A percentile compares a stretch with the other conserved stretches of the same genome.
These are phyloP conservation scores for Plotosus lineatus DNA, from an alignment of 2,113 vertebrate genomes.

Conservation along the genomic window DNA sequence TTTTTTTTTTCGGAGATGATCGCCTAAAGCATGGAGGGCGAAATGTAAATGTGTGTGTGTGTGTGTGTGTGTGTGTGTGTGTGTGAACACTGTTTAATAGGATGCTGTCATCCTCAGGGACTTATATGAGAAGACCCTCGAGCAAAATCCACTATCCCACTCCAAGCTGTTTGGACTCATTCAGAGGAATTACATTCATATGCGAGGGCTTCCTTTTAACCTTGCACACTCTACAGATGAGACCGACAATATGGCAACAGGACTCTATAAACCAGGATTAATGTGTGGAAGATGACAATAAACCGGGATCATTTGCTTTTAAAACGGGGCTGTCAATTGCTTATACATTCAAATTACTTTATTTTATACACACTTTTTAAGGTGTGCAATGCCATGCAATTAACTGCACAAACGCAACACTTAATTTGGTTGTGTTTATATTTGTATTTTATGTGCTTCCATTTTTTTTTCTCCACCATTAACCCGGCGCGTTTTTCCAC, in stretches of 20 bases:
- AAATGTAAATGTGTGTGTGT: constrained; percentile 38
- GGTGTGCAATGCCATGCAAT: too few relatives aligned
- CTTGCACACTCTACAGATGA: constrained; percentile 1
- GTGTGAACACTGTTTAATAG: constrained; percentile 28
- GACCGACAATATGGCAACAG: background rate
- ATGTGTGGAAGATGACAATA: background rate
- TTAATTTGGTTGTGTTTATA: background rate
- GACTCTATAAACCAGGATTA: background rate
- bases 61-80: constrained; percentile 35
- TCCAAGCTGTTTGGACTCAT: constrained; percentile 37
- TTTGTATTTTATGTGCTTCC: background rate
- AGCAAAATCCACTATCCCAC: constrained; percentile 43
- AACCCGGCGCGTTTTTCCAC: background rate
- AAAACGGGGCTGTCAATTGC: background rate
- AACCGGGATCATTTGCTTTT: constrained; percentile 15
- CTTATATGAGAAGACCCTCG: constrained; percentile 40
- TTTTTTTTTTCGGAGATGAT: background rate
- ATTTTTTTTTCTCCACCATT: background rate
- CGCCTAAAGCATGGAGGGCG: constrained; percentile 23
- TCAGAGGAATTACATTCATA: constrained; percentile 48
- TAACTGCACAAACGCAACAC: background rate
- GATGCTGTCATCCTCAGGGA: constrained; percentile 41
- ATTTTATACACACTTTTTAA: background rate
- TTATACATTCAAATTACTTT: background rate
- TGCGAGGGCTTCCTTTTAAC: constrained; percentile 26